Conservation (phyloP, 2,888 invertebrate genomes). For the Rugalucina vietnamica region DNA sequence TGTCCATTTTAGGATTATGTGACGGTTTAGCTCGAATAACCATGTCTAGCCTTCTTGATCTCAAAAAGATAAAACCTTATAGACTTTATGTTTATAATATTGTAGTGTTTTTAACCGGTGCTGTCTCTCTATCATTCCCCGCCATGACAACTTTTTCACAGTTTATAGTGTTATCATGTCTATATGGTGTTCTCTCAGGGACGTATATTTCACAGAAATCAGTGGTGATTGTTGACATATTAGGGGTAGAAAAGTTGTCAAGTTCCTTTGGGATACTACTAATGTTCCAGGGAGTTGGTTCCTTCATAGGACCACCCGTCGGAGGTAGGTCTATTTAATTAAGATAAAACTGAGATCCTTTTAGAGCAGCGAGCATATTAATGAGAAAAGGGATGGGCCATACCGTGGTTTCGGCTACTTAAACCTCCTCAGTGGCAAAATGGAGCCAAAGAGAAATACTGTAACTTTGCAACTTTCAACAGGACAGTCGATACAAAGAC, state of each 20-base stretch:
- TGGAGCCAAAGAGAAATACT: too few relatives aligned
- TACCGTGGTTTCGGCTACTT: too few relatives aligned
- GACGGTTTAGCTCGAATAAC: conserved; percentile 70
- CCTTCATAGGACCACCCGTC: conserved; percentile 74
- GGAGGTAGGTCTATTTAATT: conserved; percentile 75
- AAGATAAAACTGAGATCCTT: too few relatives aligned
- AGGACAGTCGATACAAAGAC: too few relatives aligned
- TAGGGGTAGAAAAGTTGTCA: conserved; percentile 72
- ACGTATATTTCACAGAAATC: conserved; percentile 78
- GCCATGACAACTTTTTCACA: conserved; percentile 54
- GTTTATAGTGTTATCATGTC: conserved; percentile 61
- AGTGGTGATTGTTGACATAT: conserved; percentile 75
- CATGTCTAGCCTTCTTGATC: conserved; percentile 69
- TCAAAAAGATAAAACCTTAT: conserved; percentile 65
- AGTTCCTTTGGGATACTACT: conserved; percentile 76
- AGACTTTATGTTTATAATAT: conserved; percentile 70
- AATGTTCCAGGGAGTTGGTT: conserved; percentile 75
- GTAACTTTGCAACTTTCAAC: too few relatives aligned
- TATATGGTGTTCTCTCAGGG: conserved; percentile 74
- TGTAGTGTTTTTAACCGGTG: conserved; percentile 70
- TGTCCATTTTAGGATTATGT: conserved; percentile 72
- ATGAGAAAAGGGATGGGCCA: too few relatives aligned
- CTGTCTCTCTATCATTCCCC: conserved; percentile 68
- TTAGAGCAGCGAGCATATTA: too few relatives aligned
- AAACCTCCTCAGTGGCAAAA: too few relatives aligned